Conservation (phyloP, 2,888 invertebrate species). For the Daptonema setosum region DNA sequence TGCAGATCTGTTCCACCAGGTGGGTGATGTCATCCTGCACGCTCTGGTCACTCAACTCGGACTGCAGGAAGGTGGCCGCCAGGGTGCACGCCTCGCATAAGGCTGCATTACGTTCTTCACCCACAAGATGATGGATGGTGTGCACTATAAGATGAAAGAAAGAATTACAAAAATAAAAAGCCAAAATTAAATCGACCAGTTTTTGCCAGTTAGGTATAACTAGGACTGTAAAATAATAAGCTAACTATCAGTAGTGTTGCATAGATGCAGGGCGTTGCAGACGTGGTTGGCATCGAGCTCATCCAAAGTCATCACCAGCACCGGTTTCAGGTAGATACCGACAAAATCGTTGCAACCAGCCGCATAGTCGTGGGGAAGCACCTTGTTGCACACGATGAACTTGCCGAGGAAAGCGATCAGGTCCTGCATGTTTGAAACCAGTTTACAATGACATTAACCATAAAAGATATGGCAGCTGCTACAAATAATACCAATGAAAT, state of each 20-base stretch:
- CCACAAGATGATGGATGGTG: not conserved
- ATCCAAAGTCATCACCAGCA: constrained; percentile 16
- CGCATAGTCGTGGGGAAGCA: constrained; percentile 14
- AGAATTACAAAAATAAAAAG: not conserved
- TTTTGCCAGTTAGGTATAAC: too few relatives aligned
- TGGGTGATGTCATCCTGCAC: not conserved
- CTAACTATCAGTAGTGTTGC: constrained; percentile 3
- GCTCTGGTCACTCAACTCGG: constrained; percentile 2
- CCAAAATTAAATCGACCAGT: too few relatives aligned
- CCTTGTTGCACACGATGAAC: constrained; percentile 11
- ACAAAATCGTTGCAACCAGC: constrained; percentile 17
- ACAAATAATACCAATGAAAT: too few relatives aligned
- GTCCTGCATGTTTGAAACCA: too few relatives aligned
- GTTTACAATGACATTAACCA: too few relatives aligned
- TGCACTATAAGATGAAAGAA: not conserved
- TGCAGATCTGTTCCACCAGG: not conserved
- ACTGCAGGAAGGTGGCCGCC: constrained; percentile 8
- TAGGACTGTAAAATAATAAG: too few relatives aligned
- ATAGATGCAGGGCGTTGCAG: constrained; percentile 13
- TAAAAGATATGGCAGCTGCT: too few relatives aligned
- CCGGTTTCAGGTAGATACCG: constrained; percentile 17
- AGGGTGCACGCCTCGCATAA: constrained; percentile 7
- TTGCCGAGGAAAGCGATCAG: not conserved
- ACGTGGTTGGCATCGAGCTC: constrained; percentile 13
- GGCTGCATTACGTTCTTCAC: not conserved